These are phyloP conservation scores for Malacosoma neustria DNA, from an alignment of 2,888 invertebrate species.

Conservation along the genomic window DNA sequence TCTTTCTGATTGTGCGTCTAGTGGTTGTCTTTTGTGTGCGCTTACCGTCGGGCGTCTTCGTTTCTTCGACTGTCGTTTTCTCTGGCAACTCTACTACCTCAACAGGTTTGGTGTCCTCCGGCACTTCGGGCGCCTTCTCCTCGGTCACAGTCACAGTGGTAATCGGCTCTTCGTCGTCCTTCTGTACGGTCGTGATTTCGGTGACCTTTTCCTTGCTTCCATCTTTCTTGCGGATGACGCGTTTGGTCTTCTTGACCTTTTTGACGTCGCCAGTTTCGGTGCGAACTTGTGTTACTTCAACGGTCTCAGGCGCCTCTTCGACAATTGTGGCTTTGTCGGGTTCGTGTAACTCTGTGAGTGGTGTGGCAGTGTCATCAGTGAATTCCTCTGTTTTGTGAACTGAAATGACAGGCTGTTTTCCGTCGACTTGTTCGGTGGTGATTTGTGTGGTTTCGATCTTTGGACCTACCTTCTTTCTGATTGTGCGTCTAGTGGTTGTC, in stretches of 20 bases:
- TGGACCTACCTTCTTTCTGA: conserved; percentile 46
- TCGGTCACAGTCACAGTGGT: conserved; percentile 15
- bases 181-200: conserved; percentile 17
- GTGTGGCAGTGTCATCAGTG: conserved; percentile 11
- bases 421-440: conserved; percentile 12
- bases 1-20: conserved; percentile 22
- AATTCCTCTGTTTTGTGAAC: conserved; percentile 35
- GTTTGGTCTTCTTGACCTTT: conserved; percentile 21
- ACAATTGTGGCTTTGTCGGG: conserved; percentile 5
- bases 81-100: conserved; percentile 24
- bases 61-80: conserved; percentile 18
- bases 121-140: conserved; percentile 23
- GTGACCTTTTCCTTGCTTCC: conserved; percentile 19
- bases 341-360: conserved; percentile 11
- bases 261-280: conserved; percentile 23
- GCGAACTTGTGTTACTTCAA: conserved; percentile 14
- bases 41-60: conserved; percentile 24
- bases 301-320: conserved; percentile 16
- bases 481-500: conserved; percentile 34
- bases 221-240: conserved; percentile 28
- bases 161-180: conserved; percentile 11
- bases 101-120: conserved; percentile 2
- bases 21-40: conserved; percentile 21
- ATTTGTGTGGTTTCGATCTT: conserved; percentile 22
- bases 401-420: conserved; percentile 34